Base-by-base conservation (phyloP, 2,888 invertebrate genomes). In the Fissipunctia ypsillon region DNA sequence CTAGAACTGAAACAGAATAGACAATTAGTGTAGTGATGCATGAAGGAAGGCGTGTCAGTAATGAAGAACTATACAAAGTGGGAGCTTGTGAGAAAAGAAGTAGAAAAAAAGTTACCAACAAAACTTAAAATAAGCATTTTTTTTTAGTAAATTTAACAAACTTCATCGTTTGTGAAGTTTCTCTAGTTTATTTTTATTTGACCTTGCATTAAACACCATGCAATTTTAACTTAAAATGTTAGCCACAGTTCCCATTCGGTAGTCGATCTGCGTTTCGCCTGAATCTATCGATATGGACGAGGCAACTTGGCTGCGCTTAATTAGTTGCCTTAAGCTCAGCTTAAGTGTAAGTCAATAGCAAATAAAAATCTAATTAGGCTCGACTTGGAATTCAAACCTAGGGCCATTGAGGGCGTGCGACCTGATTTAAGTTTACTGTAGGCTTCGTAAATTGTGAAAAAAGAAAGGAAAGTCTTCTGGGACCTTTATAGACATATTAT, bases 291-390 rank as follows among this genome's bases (percentile, higher is more conserved):
- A 73, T 78, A 81, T 70, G 69, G 73, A 50, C 73, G 41, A 52
- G 35, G 67, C 56, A 63, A 59, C 43, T 50, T 69, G 60, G 25
- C 45, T 41, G 31, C 38, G 64, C 38, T 81, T 82, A 81, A 81
- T 82, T 81, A 81, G 73, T 70, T 64, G 52, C 65, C 57, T 69
- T 70, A 61, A 70, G 59, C 69, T 70, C 60, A 77, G 64, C 61
- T 80, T 66, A 80, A 81, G 73, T 76, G 81, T 80, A 81, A 81
- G 82, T 78, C 82, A 73, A 81, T 73, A 68, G 78, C 65, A 78
- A 81, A 78, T 81, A 81, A 81, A 81, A 81, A 81, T 68, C 73
- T 81, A 81, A 81, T 81, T 81, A 81, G 67, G 64, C 59, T 65
- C 73, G 31, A 68, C 69, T 78, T 57, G 81, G 69, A 81, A 73